These are phyloP conservation scores for Lithophane semibrunnea DNA, from an alignment of 2,888 invertebrate species.

Conservation along the genomic window DNA sequence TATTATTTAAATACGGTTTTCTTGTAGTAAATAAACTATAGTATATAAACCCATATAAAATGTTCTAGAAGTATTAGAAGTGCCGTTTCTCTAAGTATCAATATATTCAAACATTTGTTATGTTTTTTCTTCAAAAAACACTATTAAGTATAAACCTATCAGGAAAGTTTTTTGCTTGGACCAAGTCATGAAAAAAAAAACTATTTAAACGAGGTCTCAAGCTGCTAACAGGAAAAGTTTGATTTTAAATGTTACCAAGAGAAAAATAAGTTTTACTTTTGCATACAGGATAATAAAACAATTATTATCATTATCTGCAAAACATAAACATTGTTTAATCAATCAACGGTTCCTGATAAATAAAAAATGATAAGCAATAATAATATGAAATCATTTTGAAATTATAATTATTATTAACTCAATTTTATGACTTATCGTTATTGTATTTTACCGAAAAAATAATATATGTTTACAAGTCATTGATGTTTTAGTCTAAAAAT, in stretches of 20 bases:
- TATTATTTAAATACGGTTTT: not conserved
- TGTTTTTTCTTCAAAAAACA: slow-evolving; percentile 16
- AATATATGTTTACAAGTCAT: not conserved
- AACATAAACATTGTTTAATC: slow-evolving; percentile 12
- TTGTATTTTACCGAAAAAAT: slow-evolving; percentile 7
- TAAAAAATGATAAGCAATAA: slow-evolving; percentile 14
- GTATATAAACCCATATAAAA: not conserved
- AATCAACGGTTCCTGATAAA: slow-evolving; percentile 2
- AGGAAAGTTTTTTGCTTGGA: not conserved
- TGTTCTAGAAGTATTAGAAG: not conserved
- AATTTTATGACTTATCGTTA: not conserved
- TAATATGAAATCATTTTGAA: not conserved
- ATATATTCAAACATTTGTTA: slow-evolving; percentile 28
- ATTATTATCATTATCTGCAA: not conserved
- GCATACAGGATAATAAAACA: not conserved
- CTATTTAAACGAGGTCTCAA: slow-evolving; percentile 8
- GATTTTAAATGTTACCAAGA: slow-evolving; percentile 4
- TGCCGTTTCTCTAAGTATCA: not conserved
- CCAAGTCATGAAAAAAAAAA: not conserved
- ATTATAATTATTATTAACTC: no score
- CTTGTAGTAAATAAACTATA: not conserved
- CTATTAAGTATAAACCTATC: not conserved
- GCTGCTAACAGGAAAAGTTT: slow-evolving; percentile 38
- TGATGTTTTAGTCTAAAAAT: slow-evolving; percentile 1
- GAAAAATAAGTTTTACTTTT: not conserved